Percentiles rank a stretch among this genome's conserved stretches.
Conservation (phyloP, 1,140 invertebrate species). For the Episyrphus balteatus region DNA sequence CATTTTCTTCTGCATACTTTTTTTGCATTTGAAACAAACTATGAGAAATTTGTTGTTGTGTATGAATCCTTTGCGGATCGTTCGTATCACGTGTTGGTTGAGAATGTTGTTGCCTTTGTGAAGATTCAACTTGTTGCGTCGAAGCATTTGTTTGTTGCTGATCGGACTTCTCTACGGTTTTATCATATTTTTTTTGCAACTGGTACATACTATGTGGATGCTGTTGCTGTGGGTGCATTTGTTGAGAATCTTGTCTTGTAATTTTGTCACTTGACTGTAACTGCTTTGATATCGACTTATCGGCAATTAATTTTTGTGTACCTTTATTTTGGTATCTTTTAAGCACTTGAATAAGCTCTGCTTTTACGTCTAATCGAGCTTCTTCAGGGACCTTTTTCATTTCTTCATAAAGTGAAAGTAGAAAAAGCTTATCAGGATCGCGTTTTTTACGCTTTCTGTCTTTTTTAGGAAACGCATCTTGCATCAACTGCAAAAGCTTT, state of each 20-base stretch:
- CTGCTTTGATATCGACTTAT: conserved; percentile 8
- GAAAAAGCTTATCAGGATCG: conserved; percentile 29
- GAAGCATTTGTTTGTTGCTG: conserved; percentile 8
- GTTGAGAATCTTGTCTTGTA: neutral
- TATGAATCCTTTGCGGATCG: conserved; percentile 16
- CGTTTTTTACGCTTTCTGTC: conserved; percentile 32
- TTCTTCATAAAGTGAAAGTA: conserved; percentile 29
- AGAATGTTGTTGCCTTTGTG: conserved; percentile 3
- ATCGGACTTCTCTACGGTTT: conserved; percentile 25
- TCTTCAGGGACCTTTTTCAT: conserved; percentile 32
- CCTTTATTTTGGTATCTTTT: conserved; percentile 32
- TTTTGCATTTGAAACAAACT: conserved; percentile 28
- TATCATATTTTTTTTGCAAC: conserved; percentile 31
- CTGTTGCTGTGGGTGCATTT: conserved; percentile 11
- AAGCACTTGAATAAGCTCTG: conserved; percentile 31
- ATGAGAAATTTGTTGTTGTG: conserved; percentile 23
- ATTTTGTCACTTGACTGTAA: conserved; percentile 10
- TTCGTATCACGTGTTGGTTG: conserved; percentile 2
- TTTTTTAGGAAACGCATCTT: conserved; percentile 33
- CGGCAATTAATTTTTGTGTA: conserved; percentile 10
- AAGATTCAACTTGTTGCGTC: conserved; percentile 23
- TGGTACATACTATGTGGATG: conserved; percentile 33
- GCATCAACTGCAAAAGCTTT: conserved; percentile 32
- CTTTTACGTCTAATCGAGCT: conserved; percentile 29
- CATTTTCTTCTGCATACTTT: conserved; percentile 25